A percentile compares a stretch with the other conserved stretches of the same genome.
phyloP scores from a whole-genome alignment of 2,113 vertebrate genomes.

The Leptocoma aspasia region DNA sequence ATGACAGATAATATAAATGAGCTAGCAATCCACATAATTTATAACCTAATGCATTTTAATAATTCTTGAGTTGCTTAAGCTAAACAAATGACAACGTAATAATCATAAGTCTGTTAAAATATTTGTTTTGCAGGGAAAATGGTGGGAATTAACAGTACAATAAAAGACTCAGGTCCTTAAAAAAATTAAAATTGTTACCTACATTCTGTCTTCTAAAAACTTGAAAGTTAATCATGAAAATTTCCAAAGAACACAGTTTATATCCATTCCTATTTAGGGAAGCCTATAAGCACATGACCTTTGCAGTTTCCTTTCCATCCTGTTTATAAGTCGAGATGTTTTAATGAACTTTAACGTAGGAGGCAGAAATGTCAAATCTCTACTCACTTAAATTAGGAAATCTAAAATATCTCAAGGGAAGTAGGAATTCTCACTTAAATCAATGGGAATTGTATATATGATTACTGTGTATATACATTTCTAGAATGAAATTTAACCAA shows the following conservation, averaged over 20 bases:
- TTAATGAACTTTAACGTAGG: background rate
- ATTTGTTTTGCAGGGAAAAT: background rate
- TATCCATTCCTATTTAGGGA: background rate
- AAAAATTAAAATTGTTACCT: background rate
- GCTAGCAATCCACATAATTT: background rate
- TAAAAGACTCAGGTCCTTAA: accelerated
- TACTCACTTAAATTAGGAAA: background rate
- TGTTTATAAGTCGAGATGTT: background rate
- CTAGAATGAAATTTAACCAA: background rate
- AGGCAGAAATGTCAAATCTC: background rate
- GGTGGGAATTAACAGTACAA: background rate
- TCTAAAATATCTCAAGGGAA: background rate
- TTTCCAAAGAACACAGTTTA: background rate
- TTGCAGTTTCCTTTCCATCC: background rate
- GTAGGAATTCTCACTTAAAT: background rate
- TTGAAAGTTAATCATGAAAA: background rate
- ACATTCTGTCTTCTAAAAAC: background rate
- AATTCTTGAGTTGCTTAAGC: background rate
- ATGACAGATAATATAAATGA: background rate
- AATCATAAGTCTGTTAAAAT: background rate
- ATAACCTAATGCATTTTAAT: background rate
- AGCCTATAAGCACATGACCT: background rate
- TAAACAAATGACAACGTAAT: background rate
- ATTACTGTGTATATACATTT: background rate
- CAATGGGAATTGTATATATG: background rate